phyloP scores from a whole-genome alignment of 1,140 invertebrate genomes.

The Bombus breviceps region DNA sequence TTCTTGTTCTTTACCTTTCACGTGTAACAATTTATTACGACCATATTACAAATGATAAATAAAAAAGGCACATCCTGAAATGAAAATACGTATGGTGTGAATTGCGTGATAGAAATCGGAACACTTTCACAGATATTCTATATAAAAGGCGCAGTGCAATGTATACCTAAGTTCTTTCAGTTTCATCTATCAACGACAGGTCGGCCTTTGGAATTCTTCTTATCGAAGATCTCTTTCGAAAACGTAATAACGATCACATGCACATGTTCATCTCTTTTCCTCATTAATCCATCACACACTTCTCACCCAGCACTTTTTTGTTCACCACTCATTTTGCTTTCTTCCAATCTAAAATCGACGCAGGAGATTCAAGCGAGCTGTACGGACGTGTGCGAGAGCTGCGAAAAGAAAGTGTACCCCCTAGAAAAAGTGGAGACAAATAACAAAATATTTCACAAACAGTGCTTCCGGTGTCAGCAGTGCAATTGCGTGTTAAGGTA shows the following conservation, averaged over 20 bases:
- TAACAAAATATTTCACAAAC: constrained; percentile 89
- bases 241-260: not conserved
- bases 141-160: not conserved
- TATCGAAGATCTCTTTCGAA: not conserved
- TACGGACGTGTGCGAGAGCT: constrained; percentile 87
- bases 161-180: not conserved
- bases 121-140: not conserved
- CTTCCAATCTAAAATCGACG: constrained; percentile 56
- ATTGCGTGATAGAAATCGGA: not conserved
- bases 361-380: constrained; percentile 84
- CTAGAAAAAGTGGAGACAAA: constrained; percentile 91
- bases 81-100: not conserved
- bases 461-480: constrained; percentile 91
- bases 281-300: constrained; percentile 45
- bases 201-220: not conserved
- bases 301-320: constrained; percentile 2
- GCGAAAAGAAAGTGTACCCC: constrained; percentile 90
- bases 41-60: constrained; percentile 68
- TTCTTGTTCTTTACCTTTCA: constrained; percentile 67
- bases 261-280: constrained; percentile 8
- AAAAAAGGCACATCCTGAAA: constrained; percentile 64
- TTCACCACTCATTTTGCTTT: constrained; percentile 47
- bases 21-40: constrained; percentile 71
- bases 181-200: not conserved
- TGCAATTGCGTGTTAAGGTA: constrained; percentile 91